Conservation (phyloP, 2,888 invertebrate genomes). For the Amphipyra tragopoginis region DNA sequence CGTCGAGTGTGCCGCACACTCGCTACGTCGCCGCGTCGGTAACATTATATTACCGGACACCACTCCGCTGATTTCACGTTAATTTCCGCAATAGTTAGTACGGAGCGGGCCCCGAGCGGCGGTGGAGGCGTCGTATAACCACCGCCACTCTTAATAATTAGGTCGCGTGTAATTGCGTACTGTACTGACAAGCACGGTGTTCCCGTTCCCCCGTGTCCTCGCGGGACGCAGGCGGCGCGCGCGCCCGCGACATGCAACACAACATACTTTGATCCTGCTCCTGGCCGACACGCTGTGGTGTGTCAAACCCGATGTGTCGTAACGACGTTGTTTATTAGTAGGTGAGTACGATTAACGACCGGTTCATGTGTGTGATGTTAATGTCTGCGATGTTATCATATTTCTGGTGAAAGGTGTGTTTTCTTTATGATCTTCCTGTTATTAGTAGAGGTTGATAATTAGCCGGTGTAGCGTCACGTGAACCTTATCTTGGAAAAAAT, state of each 20-base stretch:
- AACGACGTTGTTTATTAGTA: conserved; percentile 6
- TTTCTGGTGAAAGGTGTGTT: conserved; percentile 11
- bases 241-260: not conserved
- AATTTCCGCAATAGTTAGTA: conserved; percentile 6
- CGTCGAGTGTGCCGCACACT: conserved; percentile 82
- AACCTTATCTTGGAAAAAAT: conserved; percentile 6
- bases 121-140: conserved; percentile 1
- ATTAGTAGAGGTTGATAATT: not conserved
- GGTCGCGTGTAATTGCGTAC: conserved; percentile 30
- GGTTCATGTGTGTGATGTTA: not conserved
- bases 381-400: not conserved
- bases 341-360: conserved; percentile 22
- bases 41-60: conserved; percentile 7
- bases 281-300: not conserved
- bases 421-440: conserved; percentile 11
- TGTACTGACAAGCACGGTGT: conserved; percentile 11
- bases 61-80: conserved; percentile 8
- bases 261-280: not conserved
- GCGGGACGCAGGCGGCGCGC: not conserved
- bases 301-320: conserved; percentile 15
- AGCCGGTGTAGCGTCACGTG: not conserved
- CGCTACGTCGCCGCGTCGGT: conserved; percentile 6
- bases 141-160: conserved; percentile 13
- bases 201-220: conserved; percentile 8
- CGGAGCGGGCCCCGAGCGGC: not conserved